A percentile compares a stretch with the other conserved stretches of the same genome.
Evolutionary conservation across 2,797 vertebrate species (phyloP).

Genomic region (Ctenosaura bakeri): DNA sequence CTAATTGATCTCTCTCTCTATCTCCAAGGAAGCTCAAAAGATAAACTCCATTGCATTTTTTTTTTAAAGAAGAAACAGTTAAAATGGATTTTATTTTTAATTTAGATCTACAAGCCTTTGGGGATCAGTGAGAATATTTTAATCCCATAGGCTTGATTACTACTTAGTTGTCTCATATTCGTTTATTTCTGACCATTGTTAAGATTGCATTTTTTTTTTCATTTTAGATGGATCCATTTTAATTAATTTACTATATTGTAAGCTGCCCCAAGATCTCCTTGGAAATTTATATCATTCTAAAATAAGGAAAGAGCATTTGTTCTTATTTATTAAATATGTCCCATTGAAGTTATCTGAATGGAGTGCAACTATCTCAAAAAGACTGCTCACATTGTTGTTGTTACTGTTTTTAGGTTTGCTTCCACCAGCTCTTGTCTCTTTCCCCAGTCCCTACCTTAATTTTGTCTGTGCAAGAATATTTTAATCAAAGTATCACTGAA

Average conservation of each 20-base stretch:
- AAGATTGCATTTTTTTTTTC: neutral
- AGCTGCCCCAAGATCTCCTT: neutral
- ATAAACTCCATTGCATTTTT: neutral
- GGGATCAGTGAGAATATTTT: neutral
- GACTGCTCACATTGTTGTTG: constrained; percentile 10
- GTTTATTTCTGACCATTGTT: neutral
- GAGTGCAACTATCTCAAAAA: neutral
- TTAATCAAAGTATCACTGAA: constrained; percentile 58
- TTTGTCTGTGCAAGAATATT: constrained; percentile 40
- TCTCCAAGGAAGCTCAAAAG: neutral
- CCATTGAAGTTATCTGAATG: neutral
- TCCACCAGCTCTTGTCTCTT: constrained; percentile 21
- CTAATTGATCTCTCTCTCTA: neutral
- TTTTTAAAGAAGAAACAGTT: neutral
- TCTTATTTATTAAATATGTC: constrained; percentile 33
- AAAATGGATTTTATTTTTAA: neutral
- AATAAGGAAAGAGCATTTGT: neutral
- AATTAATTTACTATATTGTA: neutral
- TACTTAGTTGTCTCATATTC: too few species aligned
- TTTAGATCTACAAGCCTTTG: neutral
- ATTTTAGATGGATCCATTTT: neutral
- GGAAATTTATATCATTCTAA: neutral
- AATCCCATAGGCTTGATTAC: neutral
- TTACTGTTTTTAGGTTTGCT: constrained; percentile 20
- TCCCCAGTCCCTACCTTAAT: neutral